Evolutionary conservation across 2,113 vertebrate genomes (phyloP).

Genomic region (Falcunculus frontatus): DNA sequence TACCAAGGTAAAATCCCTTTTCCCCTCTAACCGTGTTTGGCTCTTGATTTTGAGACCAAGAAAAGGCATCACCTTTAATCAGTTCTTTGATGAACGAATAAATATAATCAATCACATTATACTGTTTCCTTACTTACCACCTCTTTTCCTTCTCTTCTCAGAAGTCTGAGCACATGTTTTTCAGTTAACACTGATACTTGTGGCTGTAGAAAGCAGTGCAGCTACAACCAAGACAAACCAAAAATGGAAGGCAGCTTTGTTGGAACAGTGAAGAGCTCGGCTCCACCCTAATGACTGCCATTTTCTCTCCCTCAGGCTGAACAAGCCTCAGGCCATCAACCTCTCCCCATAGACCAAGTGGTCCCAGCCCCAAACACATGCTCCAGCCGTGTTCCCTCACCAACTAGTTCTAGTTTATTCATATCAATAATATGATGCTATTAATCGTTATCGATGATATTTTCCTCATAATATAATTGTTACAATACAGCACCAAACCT

Average conservation of each 20-base stretch:
- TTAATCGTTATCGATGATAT: neutral
- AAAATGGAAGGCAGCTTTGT: neutral
- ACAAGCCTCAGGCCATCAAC: neutral
- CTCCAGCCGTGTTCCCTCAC: neutral
- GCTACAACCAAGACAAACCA: neutral
- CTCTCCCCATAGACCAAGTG: neutral
- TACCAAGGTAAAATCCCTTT: no score
- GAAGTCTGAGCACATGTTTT: neutral
- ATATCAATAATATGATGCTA: neutral
- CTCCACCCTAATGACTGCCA: neutral
- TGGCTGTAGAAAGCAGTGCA: neutral
- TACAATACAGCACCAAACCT: neutral
- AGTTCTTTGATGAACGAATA: neutral
- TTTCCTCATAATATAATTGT: neutral
- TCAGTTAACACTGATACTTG: neutral
- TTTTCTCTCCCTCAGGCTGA: neutral
- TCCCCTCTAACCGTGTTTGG: no score
- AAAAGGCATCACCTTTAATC: no score
- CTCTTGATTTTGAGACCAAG: no score
- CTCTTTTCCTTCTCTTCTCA: neutral
- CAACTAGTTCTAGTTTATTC: neutral
- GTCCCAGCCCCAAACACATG: neutral
- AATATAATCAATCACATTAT: neutral
- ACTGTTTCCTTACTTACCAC: neutral
- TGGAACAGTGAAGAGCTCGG: neutral